phyloP scores from a whole-genome alignment of 2,797 vertebrate genomes.

The Acomys russatus region DNA sequence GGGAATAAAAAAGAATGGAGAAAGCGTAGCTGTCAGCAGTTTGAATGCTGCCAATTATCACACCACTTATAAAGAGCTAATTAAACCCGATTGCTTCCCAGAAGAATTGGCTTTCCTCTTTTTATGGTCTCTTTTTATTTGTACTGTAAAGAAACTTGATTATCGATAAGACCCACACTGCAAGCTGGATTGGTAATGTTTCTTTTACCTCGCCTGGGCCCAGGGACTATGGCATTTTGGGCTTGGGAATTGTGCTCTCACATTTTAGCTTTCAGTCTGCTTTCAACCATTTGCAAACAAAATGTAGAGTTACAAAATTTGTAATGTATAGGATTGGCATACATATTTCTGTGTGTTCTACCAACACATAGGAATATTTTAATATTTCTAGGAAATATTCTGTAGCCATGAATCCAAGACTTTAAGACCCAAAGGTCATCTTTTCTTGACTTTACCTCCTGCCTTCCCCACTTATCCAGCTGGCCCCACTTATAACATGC shows the following conservation, averaged over 20 bases:
- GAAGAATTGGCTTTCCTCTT: constrained; percentile 91
- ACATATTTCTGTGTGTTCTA: neutral
- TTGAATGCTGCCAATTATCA: constrained; percentile 91
- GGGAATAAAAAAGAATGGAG: constrained; percentile 63
- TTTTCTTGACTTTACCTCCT: neutral
- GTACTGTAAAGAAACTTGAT: constrained; percentile 63
- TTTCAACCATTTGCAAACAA: constrained; percentile 20
- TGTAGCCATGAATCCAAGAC: neutral
- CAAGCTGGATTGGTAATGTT: constrained; percentile 65
- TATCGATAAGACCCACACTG: constrained; percentile 71
- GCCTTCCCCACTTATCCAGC: neutral
- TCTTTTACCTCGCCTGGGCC: neutral
- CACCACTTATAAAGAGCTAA: constrained; percentile 92
- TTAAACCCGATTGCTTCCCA: constrained; percentile 93
- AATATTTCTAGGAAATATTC: constrained; percentile 32
- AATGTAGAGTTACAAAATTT: neutral
- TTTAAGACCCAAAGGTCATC: neutral
- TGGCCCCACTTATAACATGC: neutral
- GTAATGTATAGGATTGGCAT: neutral
- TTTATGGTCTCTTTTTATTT: constrained; percentile 76
- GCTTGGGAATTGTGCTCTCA: constrained; percentile 11
- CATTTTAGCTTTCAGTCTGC: neutral
- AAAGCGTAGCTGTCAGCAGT: constrained; percentile 91
- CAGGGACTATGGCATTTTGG: neutral
- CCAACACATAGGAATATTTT: neutral